Base-by-base conservation (phyloP, 2,888 invertebrate genomes). In the Leucoptera coffeella region DNA sequence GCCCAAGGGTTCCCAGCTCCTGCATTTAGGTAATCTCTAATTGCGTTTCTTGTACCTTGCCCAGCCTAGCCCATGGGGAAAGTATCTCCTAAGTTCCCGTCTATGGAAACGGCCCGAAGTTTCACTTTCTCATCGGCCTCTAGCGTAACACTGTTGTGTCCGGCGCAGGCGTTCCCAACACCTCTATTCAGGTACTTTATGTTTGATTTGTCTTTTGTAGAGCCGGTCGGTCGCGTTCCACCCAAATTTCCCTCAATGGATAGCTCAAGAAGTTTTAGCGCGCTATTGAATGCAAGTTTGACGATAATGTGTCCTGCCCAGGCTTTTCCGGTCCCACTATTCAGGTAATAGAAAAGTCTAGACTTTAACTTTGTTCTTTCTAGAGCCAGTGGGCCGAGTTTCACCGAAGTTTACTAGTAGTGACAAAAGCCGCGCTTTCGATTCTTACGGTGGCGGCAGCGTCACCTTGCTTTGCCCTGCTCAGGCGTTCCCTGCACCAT, bases 61-160 rank as follows among this genome's bases (percentile, higher is more conserved):
- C n/a, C n/a, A n/a, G n/a, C n/a, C n/a, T n/a, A n/a, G 73, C 86
- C 87, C 40, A 79, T 86, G 71, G 85, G 85, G 62, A 83, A 83
- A 54, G 82, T 83, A 32, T 77, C 79, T 35, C 85, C 85, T 37
- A 83, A 82, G 47, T 71, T 72, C 47, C 65, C 72, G 30, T 59
- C 69, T 32, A 56, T 56, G 51, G 65, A 71, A 51, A 71, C 62
- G 14, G 62, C 64, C 28, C 62, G 65, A 45, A 64, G 65, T 48
- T 69, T 58, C 52, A 64, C 64, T 31, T 67, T 56, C 50, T 45
- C 53, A 28, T 57, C 62, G 27, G 53, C 61, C 36, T 56, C 62
- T 32, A 67, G 61, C 45, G 73, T 77, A 42, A 80, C 83, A 26
- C 48, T 82, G 37, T 67, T 80, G 32, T 82, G 82, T 51, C 77